Base-by-base conservation (phyloP, 2,797 vertebrate genomes). In the Myotis myotis region DNA sequence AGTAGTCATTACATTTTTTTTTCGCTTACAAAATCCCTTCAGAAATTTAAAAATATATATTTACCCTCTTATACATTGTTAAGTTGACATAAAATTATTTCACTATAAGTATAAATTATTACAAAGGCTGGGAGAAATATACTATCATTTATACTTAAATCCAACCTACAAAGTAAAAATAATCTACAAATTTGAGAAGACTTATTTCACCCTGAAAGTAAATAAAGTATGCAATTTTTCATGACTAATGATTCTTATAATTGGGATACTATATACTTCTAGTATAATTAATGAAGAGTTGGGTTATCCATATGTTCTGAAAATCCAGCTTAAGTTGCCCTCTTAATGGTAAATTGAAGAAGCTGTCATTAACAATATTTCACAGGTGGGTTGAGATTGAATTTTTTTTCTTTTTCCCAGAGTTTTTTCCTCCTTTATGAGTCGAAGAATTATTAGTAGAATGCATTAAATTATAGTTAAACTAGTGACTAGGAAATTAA, bases 311-410 rank as follows among this genome's bases (percentile, higher is more conserved):
- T 80, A 57, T 47, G 53, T 74, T 91, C 53, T 87, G 60, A 94
- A 87, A 89, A 70, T 17, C 17, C 60, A 94, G 71, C n/a, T 68
- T 76, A 17, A 79, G 49, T 47, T 96, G 83, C 72, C 91, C 87
- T 97, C 70, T 74, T 92, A 57, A 38, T 72, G 60, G 20, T 47
- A 95, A 76, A 33, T 2, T 84, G 28, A 96, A 91, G 66, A 95
- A 44, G 49, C n/a, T 88, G 81, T 95, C 74, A 92, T 87, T 82
- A 96, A 25, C 33, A 87, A 81, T 94, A 89, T 94, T 96, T 97
- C 70, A 95, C 82, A 97, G 82, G 33, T 80, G 87, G 33, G 11
- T 92, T 94, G 82, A 75, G 49, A 81, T 72, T 91, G 44, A 89
- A 88, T 55, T 80, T 86, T 51, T 53, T 89, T 57, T 91, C 23